Conservation (phyloP, 2,797 vertebrate genomes). For the Sternotherus odoratus region DNA sequence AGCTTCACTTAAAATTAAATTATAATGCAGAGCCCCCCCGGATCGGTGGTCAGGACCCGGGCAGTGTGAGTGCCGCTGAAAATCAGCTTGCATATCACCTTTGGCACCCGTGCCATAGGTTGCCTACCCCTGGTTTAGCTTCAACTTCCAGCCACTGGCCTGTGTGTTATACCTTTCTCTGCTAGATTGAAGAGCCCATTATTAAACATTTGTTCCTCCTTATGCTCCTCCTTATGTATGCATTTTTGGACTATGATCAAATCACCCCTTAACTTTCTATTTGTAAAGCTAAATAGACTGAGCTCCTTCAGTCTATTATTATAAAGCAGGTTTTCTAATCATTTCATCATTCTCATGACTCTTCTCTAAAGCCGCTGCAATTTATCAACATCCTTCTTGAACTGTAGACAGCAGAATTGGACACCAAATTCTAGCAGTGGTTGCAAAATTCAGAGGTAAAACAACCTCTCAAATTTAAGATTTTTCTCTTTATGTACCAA, state of each 20-base stretch:
- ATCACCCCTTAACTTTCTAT: background rate
- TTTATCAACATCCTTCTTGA: background rate
- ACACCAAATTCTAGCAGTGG: background rate
- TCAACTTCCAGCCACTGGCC: conserved; percentile 31
- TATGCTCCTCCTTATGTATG: no score
- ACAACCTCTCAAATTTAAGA: background rate
- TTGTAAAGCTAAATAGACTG: no score
- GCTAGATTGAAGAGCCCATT: conserved; percentile 30
- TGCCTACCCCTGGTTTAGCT: no score
- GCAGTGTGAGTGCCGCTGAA: no score
- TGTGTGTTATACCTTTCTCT: background rate
- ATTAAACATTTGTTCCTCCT: background rate
- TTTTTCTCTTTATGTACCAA: conserved; percentile 16
- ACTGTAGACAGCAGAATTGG: background rate
- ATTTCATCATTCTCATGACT: background rate
- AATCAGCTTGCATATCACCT: no score
- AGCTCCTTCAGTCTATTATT: conserved; percentile 10
- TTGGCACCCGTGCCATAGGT: no score
- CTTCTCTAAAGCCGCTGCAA: background rate
- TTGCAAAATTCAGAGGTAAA: background rate
- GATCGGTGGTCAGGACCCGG: no score
- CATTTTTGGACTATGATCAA: conserved; percentile 33
- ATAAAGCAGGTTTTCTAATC: background rate
- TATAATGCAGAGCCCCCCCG: no score
- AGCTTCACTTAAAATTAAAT: no score